Conservation (phyloP, 2,888 invertebrate species). For the Tetanocera ferruginea region DNA sequence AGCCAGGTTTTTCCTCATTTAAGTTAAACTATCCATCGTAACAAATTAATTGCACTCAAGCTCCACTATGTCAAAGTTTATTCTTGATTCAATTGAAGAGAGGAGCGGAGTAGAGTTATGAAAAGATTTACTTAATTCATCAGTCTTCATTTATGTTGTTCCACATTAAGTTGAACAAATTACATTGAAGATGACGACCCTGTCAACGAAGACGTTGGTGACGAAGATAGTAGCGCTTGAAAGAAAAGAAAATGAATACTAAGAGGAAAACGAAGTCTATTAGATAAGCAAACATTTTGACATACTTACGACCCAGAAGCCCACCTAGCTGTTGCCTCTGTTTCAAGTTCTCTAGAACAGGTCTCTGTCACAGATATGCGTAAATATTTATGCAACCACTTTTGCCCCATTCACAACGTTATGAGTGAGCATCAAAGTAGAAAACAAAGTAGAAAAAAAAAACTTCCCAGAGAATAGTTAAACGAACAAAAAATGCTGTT, state of each 20-base stretch:
- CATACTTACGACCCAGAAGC: conserved; percentile 8
- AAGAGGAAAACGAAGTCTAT: conserved; percentile 1
- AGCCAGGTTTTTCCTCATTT: no score
- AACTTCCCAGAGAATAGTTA: background rate
- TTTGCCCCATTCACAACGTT: conserved; percentile 17
- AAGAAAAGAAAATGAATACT: conserved; percentile 1
- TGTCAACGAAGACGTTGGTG: background rate
- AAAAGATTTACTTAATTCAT: background rate
- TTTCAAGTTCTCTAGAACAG: background rate
- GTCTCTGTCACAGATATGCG: conserved; percentile 29
- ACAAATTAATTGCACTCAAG: no score
- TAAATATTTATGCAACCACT: conserved; percentile 30
- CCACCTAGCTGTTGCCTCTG: background rate
- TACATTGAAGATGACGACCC: background rate
- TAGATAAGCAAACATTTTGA: conserved; percentile 30
- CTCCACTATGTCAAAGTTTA: no score
- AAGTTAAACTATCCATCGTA: no score
- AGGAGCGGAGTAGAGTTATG: no score
- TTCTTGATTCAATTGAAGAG: no score
- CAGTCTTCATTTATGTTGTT: conserved; percentile 15
- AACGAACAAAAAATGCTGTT: conserved; percentile 23
- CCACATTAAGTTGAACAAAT: background rate
- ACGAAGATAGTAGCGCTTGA: background rate
- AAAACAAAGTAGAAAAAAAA: background rate
- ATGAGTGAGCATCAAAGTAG: background rate